Evolutionary conservation across 2,797 vertebrate species (phyloP).

Genomic region (Tolypeutes matacus): DNA sequence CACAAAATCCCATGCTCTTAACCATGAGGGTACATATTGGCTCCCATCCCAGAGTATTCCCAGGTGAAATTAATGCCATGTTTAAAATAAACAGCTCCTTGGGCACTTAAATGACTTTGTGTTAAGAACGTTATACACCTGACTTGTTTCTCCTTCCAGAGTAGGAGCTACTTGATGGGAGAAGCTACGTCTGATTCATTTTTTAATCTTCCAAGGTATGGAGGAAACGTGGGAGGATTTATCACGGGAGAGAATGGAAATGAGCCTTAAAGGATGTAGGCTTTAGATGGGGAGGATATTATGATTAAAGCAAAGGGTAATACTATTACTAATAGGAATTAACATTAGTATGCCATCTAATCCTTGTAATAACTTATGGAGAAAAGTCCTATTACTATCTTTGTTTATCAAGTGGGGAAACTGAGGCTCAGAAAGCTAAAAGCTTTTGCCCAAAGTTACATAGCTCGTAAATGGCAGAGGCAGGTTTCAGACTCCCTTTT

Average conservation of each 20-base stretch:
- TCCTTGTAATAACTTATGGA: neutral
- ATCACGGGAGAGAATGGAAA: neutral
- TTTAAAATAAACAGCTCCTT: neutral
- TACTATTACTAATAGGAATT: neutral
- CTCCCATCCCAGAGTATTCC: neutral
- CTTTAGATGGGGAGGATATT: neutral
- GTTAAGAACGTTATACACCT: neutral
- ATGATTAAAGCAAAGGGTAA: neutral
- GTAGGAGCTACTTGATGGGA: neutral
- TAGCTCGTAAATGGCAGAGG: neutral
- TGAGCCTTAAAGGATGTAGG: neutral
- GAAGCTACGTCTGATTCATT: neutral
- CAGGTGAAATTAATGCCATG: conserved; percentile 7
- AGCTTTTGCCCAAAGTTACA: neutral
- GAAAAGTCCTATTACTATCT: neutral
- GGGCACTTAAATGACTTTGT: neutral
- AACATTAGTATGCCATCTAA: neutral
- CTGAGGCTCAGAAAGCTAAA: neutral
- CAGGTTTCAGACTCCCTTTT: neutral
- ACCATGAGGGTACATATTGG: neutral
- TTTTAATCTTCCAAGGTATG: neutral
- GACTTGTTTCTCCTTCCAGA: neutral
- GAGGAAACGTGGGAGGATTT: neutral
- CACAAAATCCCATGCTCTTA: neutral
- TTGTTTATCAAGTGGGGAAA: neutral